These are phyloP conservation scores for Matsumyia berberina DNA, from an alignment of 2,888 invertebrate species.

Conservation along the genomic window DNA sequence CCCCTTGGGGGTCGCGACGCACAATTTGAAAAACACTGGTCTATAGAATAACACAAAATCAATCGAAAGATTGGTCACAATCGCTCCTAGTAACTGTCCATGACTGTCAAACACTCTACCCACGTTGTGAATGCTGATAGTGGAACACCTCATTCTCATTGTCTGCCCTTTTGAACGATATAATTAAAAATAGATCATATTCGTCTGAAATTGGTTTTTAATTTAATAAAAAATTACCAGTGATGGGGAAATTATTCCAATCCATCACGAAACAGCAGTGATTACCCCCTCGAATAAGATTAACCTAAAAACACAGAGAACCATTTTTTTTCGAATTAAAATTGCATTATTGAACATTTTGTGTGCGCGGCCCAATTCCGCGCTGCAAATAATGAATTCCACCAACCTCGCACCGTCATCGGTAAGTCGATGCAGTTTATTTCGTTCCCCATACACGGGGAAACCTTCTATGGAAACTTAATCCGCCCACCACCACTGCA, in stretches of 20 bases:
- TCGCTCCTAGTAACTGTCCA: no score
- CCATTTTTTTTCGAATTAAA: constrained; percentile 13
- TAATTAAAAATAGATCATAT: constrained; percentile 6
- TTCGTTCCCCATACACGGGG: not conserved
- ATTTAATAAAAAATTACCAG: no score
- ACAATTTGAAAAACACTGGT: no score
- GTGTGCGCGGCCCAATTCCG: constrained; percentile 11
- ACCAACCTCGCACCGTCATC: constrained; percentile 6
- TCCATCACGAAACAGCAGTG: not conserved
- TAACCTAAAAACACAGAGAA: not conserved
- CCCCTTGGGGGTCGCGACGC: no score
- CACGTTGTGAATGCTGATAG: no score
- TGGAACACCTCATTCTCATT: not conserved
- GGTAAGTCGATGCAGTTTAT: constrained; percentile 7
- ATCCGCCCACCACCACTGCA: constrained; percentile 12
- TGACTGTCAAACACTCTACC: no score
- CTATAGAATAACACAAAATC: no score
- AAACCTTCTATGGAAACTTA: constrained; percentile 4
- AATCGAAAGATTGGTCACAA: no score
- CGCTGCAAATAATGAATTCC: not conserved
- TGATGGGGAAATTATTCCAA: constrained; percentile 12
- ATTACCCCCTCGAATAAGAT: not conserved
- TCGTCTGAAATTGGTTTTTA: constrained; percentile 10
- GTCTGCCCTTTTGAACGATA: not conserved
- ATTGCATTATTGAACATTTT: constrained; percentile 45